Evolutionary conservation across 2,888 invertebrate genomes (phyloP).

Genomic region (Automeris io): DNA sequence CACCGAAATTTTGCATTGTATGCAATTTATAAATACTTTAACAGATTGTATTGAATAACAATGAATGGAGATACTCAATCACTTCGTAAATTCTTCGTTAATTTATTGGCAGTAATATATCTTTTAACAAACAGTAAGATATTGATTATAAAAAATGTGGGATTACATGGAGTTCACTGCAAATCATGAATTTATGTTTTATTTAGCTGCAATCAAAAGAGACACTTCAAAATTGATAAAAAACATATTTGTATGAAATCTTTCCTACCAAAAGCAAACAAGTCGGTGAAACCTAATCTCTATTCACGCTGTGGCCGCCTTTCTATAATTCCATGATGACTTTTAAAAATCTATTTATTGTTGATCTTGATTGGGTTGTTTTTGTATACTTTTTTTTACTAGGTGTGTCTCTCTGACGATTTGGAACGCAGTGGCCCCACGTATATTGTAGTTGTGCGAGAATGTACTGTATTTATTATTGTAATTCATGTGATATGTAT

Average conservation of each 20-base stretch:
- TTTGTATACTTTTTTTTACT: conserved; percentile 22
- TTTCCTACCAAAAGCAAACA: conserved; percentile 44
- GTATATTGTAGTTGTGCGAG: conserved; percentile 34
- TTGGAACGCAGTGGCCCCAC: conserved; percentile 43
- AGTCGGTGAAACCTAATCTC: conserved; percentile 48
- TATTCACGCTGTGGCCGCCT: conserved; percentile 37
- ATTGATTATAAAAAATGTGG: too few relatives aligned
- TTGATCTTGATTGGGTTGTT: conserved; percentile 25
- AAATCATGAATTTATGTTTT: neutral
- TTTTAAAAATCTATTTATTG: conserved; percentile 27
- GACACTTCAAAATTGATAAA: neutral
- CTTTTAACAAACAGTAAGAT: too few relatives aligned
- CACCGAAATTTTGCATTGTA: too few relatives aligned
- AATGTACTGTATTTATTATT: conserved; percentile 46
- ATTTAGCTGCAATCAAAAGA: neutral
- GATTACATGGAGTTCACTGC: too few relatives aligned
- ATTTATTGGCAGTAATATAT: too few relatives aligned
- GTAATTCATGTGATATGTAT: conserved; percentile 64
- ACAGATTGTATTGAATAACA: too few relatives aligned
- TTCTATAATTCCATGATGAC: conserved; percentile 31
- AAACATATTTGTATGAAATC: conserved; percentile 8
- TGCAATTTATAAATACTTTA: too few relatives aligned
- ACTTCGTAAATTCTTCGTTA: too few relatives aligned
- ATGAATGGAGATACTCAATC: too few relatives aligned
- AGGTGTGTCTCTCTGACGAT: conserved; percentile 32